phyloP scores from a whole-genome alignment of 1,140 invertebrate genomes.

The Trinorchestia longiramus region DNA sequence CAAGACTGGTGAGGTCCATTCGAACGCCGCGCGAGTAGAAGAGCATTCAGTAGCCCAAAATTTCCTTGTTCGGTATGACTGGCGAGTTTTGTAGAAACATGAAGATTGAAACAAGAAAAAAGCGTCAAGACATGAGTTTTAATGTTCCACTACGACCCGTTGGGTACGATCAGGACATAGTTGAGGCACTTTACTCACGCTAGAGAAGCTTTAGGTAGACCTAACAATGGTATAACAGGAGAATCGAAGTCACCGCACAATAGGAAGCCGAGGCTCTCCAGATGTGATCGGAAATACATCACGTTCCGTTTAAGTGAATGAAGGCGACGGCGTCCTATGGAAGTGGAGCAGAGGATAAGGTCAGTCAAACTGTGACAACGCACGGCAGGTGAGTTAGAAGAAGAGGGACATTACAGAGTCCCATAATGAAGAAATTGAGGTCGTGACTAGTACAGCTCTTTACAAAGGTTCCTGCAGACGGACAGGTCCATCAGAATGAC shows the following conservation, averaged over 20 bases:
- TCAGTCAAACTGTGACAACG: not conserved
- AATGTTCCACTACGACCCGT: not conserved
- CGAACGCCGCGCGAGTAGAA: not conserved
- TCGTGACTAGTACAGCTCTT: not conserved
- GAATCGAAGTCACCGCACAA: conserved; percentile 76
- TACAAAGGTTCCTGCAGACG: not conserved
- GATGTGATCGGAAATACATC: conserved; percentile 74
- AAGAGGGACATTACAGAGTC: not conserved
- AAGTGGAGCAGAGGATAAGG: not conserved
- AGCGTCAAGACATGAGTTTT: not conserved
- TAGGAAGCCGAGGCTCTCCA: conserved; percentile 76
- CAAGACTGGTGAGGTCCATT: not conserved
- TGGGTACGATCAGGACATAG: not conserved
- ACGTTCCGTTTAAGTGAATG: conserved; percentile 74
- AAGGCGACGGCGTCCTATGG: conserved; percentile 69
- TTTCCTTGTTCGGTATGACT: not conserved
- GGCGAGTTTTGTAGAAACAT: not conserved
- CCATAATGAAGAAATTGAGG: not conserved
- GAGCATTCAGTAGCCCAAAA: not conserved
- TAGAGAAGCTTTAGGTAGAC: conserved; percentile 77
- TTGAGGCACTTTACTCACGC: conserved; percentile 72
- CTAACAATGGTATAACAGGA: conserved; percentile 76
- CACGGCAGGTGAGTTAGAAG: not conserved
- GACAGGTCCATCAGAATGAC: not conserved
- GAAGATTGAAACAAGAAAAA: not conserved